Conservation (phyloP, 2,113 vertebrate species). For the Corythornis vintsioides region DNA sequence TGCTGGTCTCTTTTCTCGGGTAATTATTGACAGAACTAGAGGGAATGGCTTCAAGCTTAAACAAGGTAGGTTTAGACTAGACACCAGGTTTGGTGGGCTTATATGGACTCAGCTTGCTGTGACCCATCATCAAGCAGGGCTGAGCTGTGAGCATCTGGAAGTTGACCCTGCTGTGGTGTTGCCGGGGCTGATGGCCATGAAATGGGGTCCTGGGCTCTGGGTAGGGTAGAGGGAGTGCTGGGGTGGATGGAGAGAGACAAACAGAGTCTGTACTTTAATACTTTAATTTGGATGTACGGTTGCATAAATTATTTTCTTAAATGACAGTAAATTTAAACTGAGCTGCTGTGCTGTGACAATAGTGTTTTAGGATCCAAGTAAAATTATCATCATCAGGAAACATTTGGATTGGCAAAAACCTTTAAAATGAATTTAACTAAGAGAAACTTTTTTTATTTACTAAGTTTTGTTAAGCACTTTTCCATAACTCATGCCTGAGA, state of each 20-base stretch:
- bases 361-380: not conserved
- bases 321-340: not conserved
- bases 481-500: not conserved
- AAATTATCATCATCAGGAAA: not conserved
- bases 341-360: rapidly evolving
- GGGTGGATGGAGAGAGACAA: no score
- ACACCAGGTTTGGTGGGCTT: no score
- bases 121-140: rapidly evolving
- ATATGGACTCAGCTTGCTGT: not conserved
- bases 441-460: not conserved
- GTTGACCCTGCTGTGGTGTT: not conserved
- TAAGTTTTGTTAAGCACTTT: not conserved
- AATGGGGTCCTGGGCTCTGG: no score
- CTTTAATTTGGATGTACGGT: not conserved
- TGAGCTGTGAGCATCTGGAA: not conserved
- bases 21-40: no score
- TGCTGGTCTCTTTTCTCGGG: no score
- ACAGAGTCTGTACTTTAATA: no score
- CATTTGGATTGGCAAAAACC: not conserved
- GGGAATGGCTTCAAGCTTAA: no score
- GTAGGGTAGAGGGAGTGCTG: not conserved
- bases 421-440: not conserved
- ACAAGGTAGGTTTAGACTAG: no score
- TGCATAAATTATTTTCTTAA: not conserved
- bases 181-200: not conserved